Evolutionary conservation across 2,113 vertebrate genomes (phyloP), one percentile per base, ranked within the genome.

Genomic region (Tragelaphus imberbis): DNA sequence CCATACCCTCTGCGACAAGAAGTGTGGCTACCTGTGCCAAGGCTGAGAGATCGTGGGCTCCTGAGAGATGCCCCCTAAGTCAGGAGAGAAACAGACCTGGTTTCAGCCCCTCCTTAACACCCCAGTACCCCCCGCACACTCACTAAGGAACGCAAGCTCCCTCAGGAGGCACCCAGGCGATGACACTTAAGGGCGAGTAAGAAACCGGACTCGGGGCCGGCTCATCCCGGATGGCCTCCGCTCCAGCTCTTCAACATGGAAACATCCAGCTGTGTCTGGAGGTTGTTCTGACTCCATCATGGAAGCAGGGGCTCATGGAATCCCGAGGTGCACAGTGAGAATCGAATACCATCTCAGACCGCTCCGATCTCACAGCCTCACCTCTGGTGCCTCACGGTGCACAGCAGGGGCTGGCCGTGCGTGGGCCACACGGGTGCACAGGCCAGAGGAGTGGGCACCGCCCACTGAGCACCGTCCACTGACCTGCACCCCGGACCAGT

Each of bases 341-440:
- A 6, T 33, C 5, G 10, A 47, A 28, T 1, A 2, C 19, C 23
- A 0, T 27, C 59, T 56, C 27, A 1, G 12, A 13, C 2, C 9
- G 15, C 51, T 36, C 81, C 4, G 6, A 14, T 5, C 53, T 25
- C 51, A 23, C 51, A 23, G 68, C 68, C 68, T 71, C 19, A 6
- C n/a, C n/a, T 23, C 68, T 71, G 17, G 65, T 5, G 59, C 27
- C 27, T 28, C 65, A 56, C 0, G 7, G 21, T 25, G 51, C 51
- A 4, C 4, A 13, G 33, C 28, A 2, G 21, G 19, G 21, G 53
- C 21, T 9, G 33, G 81, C n/a, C 2, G 0, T 0, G 53, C 7
- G 0, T 0, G 33, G 33, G 33, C n/a, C 13, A 36, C 13, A 56
- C 0, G 12, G 33, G 1, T 27, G 12, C 12, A 1, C 53, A 13